Base-by-base conservation (phyloP, 1,140 invertebrate species). In the Zaprionus taronus region DNA sequence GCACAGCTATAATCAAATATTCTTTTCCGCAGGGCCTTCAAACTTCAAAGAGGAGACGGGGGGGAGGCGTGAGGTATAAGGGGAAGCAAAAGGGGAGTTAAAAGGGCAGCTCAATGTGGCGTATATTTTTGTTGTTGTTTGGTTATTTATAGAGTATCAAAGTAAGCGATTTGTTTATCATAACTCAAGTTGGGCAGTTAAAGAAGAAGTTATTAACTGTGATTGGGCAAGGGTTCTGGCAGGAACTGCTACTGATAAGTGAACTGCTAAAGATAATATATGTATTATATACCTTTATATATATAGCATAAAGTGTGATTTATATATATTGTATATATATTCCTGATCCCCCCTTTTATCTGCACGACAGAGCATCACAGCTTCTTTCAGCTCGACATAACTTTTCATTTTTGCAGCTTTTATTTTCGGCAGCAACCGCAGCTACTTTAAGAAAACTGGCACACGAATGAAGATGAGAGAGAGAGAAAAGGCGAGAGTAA, bases 1-100 rank as follows among this genome's bases (percentile, higher is more conserved):
- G 62, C 68, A 61, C 71, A 17, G 57, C 17, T 36, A 87, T 83
- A 86, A 86, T 86, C 83, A 86, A 86, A 86, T 86, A 83, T 80
- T 83, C 28, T 83, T 67, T 51, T 31, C 20, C 47, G 22, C 2
- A 6, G 36, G 56, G 41, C 62, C 67, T 67, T 77, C 77, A 80
- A 81, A 75, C 70, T 41, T 44, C 17, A 49, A 44, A 9, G 41
- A 34, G 41, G 0, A 17, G n/a, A 28, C 41, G 41, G 60, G 28
- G 34, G 34, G 55, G 15, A 17, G 41, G 20, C 6, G 47, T 24
- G 11, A 22, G 20, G 47, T 14, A 51, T 12, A 24, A 17, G n/a
- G 34, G 41, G 11, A 22, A 9, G 47, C 24, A 51, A 2, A 24
- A 34, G 9, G 31, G 31, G 0, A 34, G 31, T 9, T 51, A 51